Evolutionary conservation across 2,113 vertebrate genomes (phyloP).

Genomic region (Puma concolor): DNA sequence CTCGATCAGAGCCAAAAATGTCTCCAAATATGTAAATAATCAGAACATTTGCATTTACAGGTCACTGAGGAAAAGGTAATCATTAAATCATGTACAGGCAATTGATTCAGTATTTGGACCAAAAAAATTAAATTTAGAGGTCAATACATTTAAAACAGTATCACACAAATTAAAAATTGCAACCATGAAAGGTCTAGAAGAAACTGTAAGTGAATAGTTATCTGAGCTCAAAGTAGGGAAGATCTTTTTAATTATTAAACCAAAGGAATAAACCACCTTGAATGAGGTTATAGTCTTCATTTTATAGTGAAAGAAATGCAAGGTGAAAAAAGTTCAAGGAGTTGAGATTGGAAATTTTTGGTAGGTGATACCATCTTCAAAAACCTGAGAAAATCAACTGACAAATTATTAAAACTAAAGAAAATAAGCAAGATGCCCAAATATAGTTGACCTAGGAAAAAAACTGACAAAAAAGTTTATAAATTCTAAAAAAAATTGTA

Average conservation of each 20-base stretch:
- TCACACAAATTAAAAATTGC: neutral
- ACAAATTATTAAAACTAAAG: neutral
- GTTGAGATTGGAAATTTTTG: neutral
- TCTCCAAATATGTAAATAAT: neutral
- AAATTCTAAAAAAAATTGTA: neutral
- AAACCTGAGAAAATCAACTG: neutral
- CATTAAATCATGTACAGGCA: neutral
- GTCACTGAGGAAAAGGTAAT: neutral
- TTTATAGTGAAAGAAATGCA: neutral
- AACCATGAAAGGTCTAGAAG: neutral
- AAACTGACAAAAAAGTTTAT: neutral
- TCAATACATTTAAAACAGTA: neutral
- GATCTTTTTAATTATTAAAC: conserved; percentile 18
- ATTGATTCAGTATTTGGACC: neutral
- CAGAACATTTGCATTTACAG: conserved; percentile 8
- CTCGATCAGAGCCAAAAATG: neutral
- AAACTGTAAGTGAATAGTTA: conserved; percentile 35
- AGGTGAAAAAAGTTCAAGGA: neutral
- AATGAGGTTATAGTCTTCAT: neutral
- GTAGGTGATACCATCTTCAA: neutral
- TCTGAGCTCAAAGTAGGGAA: neutral
- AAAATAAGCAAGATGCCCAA: neutral
- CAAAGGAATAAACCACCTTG: neutral
- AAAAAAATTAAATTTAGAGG: conserved; percentile 13
- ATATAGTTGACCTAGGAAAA: neutral